These are phyloP conservation scores for Nasonia giraulti DNA, from an alignment of 1,140 invertebrate species.

Conservation along the genomic window DNA sequence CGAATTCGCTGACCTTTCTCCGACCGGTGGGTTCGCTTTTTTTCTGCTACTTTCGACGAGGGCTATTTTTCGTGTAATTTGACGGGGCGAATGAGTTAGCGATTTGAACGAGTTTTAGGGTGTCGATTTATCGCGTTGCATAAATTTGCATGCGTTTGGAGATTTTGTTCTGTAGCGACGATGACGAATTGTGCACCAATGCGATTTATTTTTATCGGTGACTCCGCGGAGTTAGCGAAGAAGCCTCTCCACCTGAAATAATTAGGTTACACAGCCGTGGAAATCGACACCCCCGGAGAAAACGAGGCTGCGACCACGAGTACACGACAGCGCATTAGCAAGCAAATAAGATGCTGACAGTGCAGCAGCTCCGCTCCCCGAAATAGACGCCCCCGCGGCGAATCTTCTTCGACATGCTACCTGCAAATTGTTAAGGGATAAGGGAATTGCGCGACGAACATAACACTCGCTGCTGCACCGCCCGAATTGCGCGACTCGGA, in stretches of 20 bases:
- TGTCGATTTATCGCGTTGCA: background rate
- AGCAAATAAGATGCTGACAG: conserved; percentile 34
- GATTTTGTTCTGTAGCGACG: too few relatives aligned
- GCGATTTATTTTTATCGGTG: background rate
- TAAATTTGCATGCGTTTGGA: background rate
- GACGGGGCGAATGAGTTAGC: background rate
- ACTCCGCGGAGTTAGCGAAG: too few relatives aligned
- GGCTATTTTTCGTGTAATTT: conserved; percentile 31
- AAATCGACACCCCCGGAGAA: background rate
- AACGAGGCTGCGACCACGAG: background rate
- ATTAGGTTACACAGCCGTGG: background rate
- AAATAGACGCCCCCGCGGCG: conserved; percentile 22
- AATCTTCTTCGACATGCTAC: conserved; percentile 11
- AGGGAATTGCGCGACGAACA: conserved; percentile 44
- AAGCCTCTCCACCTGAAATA: background rate
- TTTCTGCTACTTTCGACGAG: conserved; percentile 19
- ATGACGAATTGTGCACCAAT: too few relatives aligned
- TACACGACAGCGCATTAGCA: conserved; percentile 16
- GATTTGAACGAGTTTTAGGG: background rate
- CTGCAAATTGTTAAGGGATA: conserved; percentile 52
- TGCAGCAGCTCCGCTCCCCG: background rate
- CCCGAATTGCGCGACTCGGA: background rate
- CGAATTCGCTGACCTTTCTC: conserved; percentile 36
- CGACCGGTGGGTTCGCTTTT: background rate
- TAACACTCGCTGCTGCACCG: background rate